A percentile compares a stretch with the other conserved stretches of the same genome.
Conservation (phyloP, 2,888 invertebrate genomes). For the Allygus modestus region DNA sequence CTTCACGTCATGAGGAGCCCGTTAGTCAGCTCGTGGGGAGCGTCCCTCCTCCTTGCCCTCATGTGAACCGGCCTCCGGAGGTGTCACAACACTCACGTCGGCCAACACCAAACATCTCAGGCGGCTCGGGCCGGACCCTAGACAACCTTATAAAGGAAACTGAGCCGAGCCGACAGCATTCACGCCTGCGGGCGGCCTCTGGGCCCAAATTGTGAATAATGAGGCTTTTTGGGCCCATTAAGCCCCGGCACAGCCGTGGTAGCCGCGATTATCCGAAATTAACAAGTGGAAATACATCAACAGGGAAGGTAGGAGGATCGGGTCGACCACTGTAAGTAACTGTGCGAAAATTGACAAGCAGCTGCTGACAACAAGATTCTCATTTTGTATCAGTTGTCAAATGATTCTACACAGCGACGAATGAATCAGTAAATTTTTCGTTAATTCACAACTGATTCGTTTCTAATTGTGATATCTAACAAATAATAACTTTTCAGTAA, state of each 20-base stretch:
- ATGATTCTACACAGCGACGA: too few species aligned
- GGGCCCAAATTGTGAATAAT: constrained; percentile 24
- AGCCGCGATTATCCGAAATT: constrained; percentile 22
- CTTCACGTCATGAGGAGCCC: too few species aligned
- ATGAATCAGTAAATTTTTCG: too few species aligned
- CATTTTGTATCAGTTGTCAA: too few species aligned
- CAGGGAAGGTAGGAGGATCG: neutral
- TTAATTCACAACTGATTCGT: too few species aligned
- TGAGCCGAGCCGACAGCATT: constrained; percentile 50
- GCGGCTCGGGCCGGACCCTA: constrained; percentile 1
- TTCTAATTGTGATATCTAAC: too few species aligned
- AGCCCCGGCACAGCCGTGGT: constrained; percentile 2
- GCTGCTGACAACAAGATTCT: constrained; percentile 5
- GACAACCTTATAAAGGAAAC: constrained; percentile 51
- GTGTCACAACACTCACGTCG: constrained; percentile 40
- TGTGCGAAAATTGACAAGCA: neutral
- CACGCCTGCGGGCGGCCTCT: constrained; percentile 49
- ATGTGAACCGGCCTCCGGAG: constrained; percentile 33
- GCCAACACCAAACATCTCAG: constrained; percentile 35
- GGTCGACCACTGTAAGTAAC: neutral
- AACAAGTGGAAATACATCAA: constrained; percentile 46
- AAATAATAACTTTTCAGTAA: too few species aligned
- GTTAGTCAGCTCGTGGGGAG: too few species aligned
- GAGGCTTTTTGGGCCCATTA: constrained; percentile 1
- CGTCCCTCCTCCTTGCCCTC: neutral